These are phyloP conservation scores for Kryptolebias ocellatus DNA, from an alignment of 2,797 vertebrate species.

Conservation along the genomic window DNA sequence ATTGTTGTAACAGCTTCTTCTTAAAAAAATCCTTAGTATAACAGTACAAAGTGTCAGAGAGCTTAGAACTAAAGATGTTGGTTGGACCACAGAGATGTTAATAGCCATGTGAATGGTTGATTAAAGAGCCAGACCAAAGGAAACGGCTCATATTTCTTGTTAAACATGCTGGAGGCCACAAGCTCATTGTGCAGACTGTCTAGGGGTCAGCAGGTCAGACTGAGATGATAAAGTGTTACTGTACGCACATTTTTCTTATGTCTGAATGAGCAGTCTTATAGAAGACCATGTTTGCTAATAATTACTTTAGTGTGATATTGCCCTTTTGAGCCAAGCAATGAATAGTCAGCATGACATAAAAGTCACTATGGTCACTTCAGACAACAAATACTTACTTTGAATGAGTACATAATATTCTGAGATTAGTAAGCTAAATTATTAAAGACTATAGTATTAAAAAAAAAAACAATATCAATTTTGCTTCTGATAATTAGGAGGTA, in stretches of 20 bases:
- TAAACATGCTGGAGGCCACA: slow-evolving; percentile 59
- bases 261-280: slow-evolving; percentile 36
- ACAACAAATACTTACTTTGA: not conserved
- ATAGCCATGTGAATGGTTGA: slow-evolving; percentile 53
- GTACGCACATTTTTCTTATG: slow-evolving; percentile 33
- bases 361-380: not conserved
- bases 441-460: too few relatives aligned
- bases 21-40: slow-evolving; percentile 18
- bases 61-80: slow-evolving; percentile 30
- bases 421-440: not conserved
- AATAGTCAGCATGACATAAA: slow-evolving; percentile 12
- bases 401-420: not conserved
- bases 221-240: slow-evolving; percentile 48
- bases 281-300: slow-evolving; percentile 25
- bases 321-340: slow-evolving; percentile 2
- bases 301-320: slow-evolving; percentile 5
- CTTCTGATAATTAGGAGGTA: too few relatives aligned
- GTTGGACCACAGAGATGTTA: slow-evolving; percentile 43
- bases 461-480: too few relatives aligned
- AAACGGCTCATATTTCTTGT: slow-evolving; percentile 67
- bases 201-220: slow-evolving; percentile 56
- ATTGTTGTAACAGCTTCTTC: slow-evolving; percentile 8
- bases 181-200: slow-evolving; percentile 38
- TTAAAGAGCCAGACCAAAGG: slow-evolving; percentile 58
- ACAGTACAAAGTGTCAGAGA: slow-evolving; percentile 9